Conservation (phyloP, 2,888 invertebrate genomes). For the Melanostoma mellinum region DNA sequence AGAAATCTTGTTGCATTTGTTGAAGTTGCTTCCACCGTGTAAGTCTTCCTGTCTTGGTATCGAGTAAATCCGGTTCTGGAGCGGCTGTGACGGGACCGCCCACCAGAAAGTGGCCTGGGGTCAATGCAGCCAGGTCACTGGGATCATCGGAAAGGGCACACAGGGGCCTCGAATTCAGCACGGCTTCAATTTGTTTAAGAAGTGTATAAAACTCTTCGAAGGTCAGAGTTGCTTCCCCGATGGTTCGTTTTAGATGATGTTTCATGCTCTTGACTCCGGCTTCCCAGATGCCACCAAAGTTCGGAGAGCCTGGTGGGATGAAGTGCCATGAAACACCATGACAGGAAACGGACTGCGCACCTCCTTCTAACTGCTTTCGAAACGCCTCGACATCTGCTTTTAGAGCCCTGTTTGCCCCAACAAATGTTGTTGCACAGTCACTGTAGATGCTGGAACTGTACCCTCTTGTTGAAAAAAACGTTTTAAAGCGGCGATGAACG, state of each 20-base stretch:
- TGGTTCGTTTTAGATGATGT: no score
- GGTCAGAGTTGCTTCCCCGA: no score
- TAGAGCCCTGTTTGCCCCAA: background rate
- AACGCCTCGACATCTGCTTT: background rate
- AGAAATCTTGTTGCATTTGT: background rate
- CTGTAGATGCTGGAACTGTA: constrained; percentile 21
- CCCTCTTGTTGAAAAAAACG: constrained; percentile 21
- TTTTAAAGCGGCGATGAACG: constrained; percentile 41
- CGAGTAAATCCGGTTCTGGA: background rate
- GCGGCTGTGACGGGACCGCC: background rate
- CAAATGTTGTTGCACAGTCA: constrained; percentile 20
- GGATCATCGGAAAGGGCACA: constrained; percentile 39
- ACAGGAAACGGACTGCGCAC: background rate
- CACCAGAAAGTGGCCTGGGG: background rate
- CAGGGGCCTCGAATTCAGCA: constrained; percentile 33
- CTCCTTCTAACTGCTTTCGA: constrained; percentile 5
- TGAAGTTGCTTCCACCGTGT: constrained; percentile 5
- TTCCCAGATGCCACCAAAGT: constrained; percentile 38
- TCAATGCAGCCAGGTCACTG: background rate
- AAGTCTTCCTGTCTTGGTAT: background rate
- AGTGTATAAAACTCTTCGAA: no score
- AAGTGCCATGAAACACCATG: no score
- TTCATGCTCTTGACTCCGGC: constrained; percentile 19
- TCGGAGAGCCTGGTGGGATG: constrained; percentile 21
- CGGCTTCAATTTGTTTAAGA: constrained; percentile 23